These are phyloP conservation scores for Brachypalpus laphriformis DNA, from an alignment of 2,888 invertebrate species.

Conservation along the genomic window DNA sequence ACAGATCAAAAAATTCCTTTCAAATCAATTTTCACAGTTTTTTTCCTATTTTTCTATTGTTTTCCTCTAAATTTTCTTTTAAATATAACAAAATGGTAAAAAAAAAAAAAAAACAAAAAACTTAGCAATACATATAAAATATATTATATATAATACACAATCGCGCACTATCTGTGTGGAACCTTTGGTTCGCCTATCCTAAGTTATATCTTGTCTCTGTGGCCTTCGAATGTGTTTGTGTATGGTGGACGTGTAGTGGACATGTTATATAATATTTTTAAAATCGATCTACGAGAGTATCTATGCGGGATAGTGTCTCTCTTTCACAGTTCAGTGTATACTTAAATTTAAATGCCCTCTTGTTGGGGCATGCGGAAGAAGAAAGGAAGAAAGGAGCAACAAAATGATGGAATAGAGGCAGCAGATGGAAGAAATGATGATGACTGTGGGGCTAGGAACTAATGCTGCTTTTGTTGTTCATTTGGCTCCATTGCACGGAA, in stretches of 20 bases:
- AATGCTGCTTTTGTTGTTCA: constrained; percentile 77
- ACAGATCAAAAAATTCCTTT: background rate
- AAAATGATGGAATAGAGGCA: constrained; percentile 2
- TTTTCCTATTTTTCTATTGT: too few relatives aligned
- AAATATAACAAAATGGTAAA: constrained; percentile 18
- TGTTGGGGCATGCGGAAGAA: background rate
- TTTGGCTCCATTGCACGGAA: constrained; percentile 84
- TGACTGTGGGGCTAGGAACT: constrained; percentile 51
- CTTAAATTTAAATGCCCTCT: background rate
- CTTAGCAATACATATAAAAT: constrained; percentile 19
- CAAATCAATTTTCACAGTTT: background rate
- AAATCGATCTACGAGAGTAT: constrained; percentile 19
- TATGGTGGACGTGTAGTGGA: constrained; percentile 34
- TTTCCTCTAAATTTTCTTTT: background rate
- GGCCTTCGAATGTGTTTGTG: constrained; percentile 29
- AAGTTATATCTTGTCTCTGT: constrained; percentile 25
- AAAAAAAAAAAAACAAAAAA: too few relatives aligned
- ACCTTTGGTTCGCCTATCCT: constrained; percentile 16
- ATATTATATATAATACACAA: constrained; percentile 18
- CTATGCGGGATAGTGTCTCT: background rate
- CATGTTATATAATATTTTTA: constrained; percentile 1
- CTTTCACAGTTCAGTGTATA: constrained; percentile 21
- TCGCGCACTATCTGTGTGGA: constrained; percentile 4
- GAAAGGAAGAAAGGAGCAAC: background rate
- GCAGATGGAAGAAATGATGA: background rate